Evolutionary conservation across 2,888 invertebrate species (phyloP), one percentile per base, ranked within the genome.

Genomic region (Cremastinae sp.): DNA sequence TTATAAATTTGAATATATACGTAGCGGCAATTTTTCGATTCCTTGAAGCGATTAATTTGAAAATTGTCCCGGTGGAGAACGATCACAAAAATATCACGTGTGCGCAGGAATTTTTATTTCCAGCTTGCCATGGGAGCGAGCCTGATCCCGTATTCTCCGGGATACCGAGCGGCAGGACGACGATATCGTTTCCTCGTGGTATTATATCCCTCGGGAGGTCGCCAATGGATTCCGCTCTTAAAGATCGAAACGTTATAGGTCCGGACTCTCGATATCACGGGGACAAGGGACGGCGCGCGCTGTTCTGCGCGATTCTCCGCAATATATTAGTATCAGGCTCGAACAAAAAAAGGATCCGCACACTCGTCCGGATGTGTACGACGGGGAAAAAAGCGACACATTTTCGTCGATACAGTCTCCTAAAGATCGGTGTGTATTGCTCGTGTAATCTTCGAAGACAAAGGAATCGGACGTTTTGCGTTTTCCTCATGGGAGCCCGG

Each of bases 381-480:
- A 10, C 28, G n/a, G 35, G 10, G n/a, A n/a, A 39, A 43, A 28
- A 55, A 18, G 14, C 35, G 10, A 61, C 18, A 43, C 49, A 18
- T 65, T 43, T 18, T 7, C 18, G 18, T 12, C 43, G 55, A 53
- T 18, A 65, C 28, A 43, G 20, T 64, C 68, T 58, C 84, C 80
- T 85, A 82, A 85, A 84, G 78, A 83, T 82, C 78, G 81, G 71
- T 82, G 78, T 80, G 78, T 83, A 86, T 83, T 80, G 83, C 79
- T 71, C 79, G 58, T 78, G 79, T 81, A 83, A 84, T 83, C 81
- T 79, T 74, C 64, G 75, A 78, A 83, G 86, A 85, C 83, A 81
- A 83, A 84, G 78, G 81, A 75, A 82, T 80, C 78, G 82, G 80
- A 79, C 79, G 78, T 79, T 80, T 75, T 76, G 62, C 61, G 81